A percentile compares a stretch with the other conserved stretches of the same genome.
phyloP scores from a whole-genome alignment of 2,113 vertebrate genomes.

The Proteles cristata region DNA sequence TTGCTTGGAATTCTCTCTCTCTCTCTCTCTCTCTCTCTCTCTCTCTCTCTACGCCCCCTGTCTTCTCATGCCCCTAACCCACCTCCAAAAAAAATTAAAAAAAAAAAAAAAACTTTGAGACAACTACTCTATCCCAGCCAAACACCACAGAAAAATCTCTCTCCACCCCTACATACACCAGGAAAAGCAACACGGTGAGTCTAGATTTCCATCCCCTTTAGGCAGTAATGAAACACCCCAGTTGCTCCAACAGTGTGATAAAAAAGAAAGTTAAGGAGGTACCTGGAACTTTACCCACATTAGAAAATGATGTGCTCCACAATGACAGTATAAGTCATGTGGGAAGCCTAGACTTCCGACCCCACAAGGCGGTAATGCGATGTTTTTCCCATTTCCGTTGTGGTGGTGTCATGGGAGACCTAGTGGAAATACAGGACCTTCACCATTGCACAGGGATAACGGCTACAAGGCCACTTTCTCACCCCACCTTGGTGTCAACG shows the following conservation, averaged over 20 bases:
- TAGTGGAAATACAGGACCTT: neutral
- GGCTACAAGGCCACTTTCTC: neutral
- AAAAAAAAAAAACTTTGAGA: neutral
- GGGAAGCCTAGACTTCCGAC: neutral
- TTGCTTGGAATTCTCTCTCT: too few species aligned
- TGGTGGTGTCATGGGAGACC: neutral
- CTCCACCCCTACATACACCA: neutral
- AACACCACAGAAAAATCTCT: neutral
- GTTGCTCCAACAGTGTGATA: rapidly evolving
- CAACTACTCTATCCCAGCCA: neutral
- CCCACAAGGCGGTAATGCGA: neutral
- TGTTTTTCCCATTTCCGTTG: neutral
- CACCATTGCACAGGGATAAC: neutral
- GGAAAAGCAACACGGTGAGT: neutral
- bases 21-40: too few species aligned
- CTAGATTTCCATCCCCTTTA: neutral
- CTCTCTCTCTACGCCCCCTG: too few species aligned
- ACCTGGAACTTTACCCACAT: neutral
- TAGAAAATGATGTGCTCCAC: too few species aligned
- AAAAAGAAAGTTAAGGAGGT: neutral
- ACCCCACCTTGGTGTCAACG: neutral
- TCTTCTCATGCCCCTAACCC: too few species aligned
- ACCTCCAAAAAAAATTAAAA: neutral
- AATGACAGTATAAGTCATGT: neutral
- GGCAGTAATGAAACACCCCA: neutral